These are phyloP conservation scores for Mobula hypostoma DNA, from an alignment of 2,113 vertebrate genomes.

Conservation along the genomic window DNA sequence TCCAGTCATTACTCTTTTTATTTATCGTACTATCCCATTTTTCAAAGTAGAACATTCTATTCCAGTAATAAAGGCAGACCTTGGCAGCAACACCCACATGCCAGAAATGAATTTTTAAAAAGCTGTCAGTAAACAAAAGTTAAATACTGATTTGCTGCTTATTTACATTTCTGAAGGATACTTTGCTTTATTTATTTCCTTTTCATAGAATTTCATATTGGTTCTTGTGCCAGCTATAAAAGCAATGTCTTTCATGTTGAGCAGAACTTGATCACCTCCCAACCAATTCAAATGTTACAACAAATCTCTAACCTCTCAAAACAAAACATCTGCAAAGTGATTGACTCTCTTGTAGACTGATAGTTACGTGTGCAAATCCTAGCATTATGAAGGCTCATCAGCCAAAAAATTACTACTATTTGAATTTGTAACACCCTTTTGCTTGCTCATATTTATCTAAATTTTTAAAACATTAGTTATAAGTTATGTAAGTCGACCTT, in stretches of 20 bases:
- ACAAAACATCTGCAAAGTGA: no score
- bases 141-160: not conserved
- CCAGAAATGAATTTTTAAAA: not conserved
- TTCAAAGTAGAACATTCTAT: not conserved
- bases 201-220: not conserved
- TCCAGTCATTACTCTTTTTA: not conserved
- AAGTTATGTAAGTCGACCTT: no score
- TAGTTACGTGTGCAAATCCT: not conserved
- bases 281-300: no score
- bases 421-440: not conserved
- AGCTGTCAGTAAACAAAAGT: not conserved
- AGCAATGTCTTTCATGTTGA: not conserved
- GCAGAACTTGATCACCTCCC: not conserved
- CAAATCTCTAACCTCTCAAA: no score
- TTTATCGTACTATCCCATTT: not conserved
- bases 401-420: not conserved
- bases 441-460: not conserved
- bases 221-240: not conserved
- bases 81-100: no score
- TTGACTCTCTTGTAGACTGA: no score
- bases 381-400: not conserved
- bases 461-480: not conserved
- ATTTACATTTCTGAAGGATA: not conserved
- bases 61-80: no score
- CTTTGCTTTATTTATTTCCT: constrained; percentile 1